These are phyloP conservation scores for Heteropelma amictum DNA, from an alignment of 2,888 invertebrate genomes.

Conservation along the genomic window DNA sequence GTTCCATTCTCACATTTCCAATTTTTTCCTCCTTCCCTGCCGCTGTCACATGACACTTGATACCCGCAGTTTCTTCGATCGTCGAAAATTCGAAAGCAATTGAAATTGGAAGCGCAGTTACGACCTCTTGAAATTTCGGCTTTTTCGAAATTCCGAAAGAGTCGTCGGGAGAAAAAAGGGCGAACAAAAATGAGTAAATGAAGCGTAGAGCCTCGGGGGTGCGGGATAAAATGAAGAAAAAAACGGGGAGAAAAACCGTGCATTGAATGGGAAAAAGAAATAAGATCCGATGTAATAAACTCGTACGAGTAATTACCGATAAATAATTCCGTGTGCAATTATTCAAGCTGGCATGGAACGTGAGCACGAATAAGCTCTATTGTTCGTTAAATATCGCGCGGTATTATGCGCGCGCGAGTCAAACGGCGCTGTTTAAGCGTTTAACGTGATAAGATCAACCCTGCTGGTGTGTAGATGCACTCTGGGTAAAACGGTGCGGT, in stretches of 20 bases:
- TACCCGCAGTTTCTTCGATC: not conserved
- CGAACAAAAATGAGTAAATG: too few species aligned
- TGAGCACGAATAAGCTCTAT: slow-evolving; percentile 39
- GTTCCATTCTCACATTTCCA: slow-evolving; percentile 46
- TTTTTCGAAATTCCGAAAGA: too few species aligned
- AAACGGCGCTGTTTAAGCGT: slow-evolving; percentile 51
- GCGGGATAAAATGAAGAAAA: too few species aligned
- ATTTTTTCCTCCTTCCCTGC: not conserved
- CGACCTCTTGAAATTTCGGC: too few species aligned
- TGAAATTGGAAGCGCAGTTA: too few species aligned
- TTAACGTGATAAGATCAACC: slow-evolving; percentile 40
- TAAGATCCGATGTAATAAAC: slow-evolving; percentile 27
- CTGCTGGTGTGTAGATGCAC: slow-evolving; percentile 33
- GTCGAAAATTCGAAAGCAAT: too few species aligned
- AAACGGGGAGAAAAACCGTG: too few species aligned
- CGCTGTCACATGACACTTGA: not conserved
- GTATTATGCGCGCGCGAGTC: slow-evolving; percentile 39
- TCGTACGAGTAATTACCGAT: slow-evolving; percentile 47
- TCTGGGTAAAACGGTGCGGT: slow-evolving; percentile 34
- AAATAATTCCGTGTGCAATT: slow-evolving; percentile 49
- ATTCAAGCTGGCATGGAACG: slow-evolving; percentile 41
- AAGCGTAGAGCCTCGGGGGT: too few species aligned
- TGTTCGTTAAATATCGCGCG: slow-evolving; percentile 43
- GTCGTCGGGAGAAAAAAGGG: too few species aligned
- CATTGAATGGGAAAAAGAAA: not conserved